Percentiles rank a stretch among this genome's conserved stretches.
These are phyloP conservation scores for Hippocampus barbouri DNA, from an alignment of 2,113 vertebrate species.

Conservation along the genomic window DNA sequence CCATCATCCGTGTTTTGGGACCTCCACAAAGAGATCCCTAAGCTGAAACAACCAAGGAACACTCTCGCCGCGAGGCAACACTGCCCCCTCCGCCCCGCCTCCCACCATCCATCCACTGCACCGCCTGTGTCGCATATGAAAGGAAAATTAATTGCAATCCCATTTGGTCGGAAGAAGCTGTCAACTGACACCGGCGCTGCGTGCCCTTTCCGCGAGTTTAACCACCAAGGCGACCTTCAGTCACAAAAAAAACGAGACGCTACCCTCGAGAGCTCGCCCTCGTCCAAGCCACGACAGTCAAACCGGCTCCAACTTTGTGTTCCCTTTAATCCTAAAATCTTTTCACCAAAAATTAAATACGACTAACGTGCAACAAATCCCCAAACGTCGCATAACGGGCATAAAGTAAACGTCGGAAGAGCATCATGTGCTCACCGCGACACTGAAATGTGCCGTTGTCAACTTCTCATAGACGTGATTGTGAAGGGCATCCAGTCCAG, in stretches of 20 bases:
- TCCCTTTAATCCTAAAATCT: constrained; percentile 53
- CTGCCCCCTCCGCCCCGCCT: neutral
- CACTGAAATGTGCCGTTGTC: neutral
- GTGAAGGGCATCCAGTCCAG: too few species aligned
- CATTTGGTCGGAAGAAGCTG: constrained; percentile 24
- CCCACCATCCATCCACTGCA: neutral
- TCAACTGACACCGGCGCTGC: constrained; percentile 52
- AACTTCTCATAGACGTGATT: neutral
- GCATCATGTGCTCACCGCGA: neutral
- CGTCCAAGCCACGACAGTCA: constrained; percentile 58
- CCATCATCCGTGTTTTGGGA: neutral
- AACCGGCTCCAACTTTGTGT: constrained; percentile 51
- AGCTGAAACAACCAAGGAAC: neutral
- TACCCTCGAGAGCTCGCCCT: constrained; percentile 51
- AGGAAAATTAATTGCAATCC: constrained; percentile 4
- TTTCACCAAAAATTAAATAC: neutral
- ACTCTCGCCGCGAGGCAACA: neutral
- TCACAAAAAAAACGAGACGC: constrained; percentile 50
- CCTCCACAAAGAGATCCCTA: neutral
- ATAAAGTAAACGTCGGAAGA: too few species aligned
- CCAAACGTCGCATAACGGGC: neutral
- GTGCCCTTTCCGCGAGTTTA: constrained; percentile 56
- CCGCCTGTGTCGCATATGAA: neutral
- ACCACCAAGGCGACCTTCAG: constrained; percentile 59
- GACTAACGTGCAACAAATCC: too few species aligned